Percentiles rank a stretch among this genome's conserved stretches.
Conservation (phyloP, 2,888 invertebrate genomes). For the Habrosyne pyritoides region DNA sequence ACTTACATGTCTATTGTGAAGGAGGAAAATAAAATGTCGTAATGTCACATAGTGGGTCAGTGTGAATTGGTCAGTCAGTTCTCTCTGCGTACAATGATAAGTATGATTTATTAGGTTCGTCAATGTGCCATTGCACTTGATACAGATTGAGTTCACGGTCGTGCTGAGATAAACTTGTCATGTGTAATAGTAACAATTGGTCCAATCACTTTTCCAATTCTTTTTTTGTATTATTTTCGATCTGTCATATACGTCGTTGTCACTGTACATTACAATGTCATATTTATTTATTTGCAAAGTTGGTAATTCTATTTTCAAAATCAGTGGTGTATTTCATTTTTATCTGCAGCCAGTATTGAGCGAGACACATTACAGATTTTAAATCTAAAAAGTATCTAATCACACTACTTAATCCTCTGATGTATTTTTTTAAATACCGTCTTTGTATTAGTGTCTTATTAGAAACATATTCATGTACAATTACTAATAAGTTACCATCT, state of each 20-base stretch:
- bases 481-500: not conserved
- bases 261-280: not conserved
- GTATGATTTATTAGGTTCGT: slow-evolving; percentile 72
- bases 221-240: not conserved
- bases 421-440: not conserved
- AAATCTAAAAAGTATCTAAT: no score
- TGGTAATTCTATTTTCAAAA: no score
- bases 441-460: not conserved
- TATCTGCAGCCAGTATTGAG: no score
- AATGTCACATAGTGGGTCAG: slow-evolving; percentile 32
- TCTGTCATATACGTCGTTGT: not conserved
- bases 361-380: no score
- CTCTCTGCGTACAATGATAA: slow-evolving; percentile 62
- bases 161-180: slow-evolving; percentile 38
- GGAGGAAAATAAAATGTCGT: not conserved
- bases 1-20: slow-evolving; percentile 10
- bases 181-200: slow-evolving; percentile 38
- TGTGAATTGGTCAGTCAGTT: slow-evolving; percentile 58
- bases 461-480: not conserved
- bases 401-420: no score
- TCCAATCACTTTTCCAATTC: slow-evolving; percentile 18
- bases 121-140: slow-evolving; percentile 77
- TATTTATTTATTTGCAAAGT: no score
- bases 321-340: no score
- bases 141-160: slow-evolving; percentile 76